A percentile compares a stretch with the other conserved stretches of the same genome.
These are phyloP conservation scores for Helicoverpa armigera DNA, from an alignment of 1,140 invertebrate genomes.

Conservation along the genomic window DNA sequence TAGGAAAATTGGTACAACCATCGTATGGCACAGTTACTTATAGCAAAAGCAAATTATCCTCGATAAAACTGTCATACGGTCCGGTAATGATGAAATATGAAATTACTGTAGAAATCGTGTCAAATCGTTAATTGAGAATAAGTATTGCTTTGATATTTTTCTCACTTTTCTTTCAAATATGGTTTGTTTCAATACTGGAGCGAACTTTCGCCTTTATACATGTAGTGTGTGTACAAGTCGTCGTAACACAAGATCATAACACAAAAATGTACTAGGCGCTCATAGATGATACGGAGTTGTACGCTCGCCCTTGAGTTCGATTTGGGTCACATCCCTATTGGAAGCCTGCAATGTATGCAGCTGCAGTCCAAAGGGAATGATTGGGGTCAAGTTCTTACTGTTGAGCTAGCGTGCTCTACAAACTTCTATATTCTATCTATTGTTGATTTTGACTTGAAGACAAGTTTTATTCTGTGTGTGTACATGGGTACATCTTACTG, in stretches of 20 bases:
- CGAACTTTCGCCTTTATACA: no score
- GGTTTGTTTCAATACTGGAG: no score
- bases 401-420: slow-evolving; percentile 32
- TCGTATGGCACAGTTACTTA: neutral
- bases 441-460: no score
- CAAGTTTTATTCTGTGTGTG: no score
- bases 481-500: no score
- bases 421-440: neutral
- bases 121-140: neutral
- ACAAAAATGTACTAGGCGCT: neutral
- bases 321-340: slow-evolving; percentile 52
- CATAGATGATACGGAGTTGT: neutral
- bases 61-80: neutral
- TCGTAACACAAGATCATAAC: neutral
- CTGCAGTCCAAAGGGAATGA: slow-evolving; percentile 34
- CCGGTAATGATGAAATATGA: no score
- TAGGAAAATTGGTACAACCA: neutral
- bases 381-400: slow-evolving; percentile 45
- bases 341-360: slow-evolving; percentile 35
- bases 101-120: neutral
- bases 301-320: slow-evolving; percentile 44
- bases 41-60: slow-evolving; percentile 3
- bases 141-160: neutral
- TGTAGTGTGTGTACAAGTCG: no score
- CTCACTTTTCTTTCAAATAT: no score